These are phyloP conservation scores for Limnothrissa miodon DNA, from an alignment of 2,113 vertebrate species.

Conservation along the genomic window DNA sequence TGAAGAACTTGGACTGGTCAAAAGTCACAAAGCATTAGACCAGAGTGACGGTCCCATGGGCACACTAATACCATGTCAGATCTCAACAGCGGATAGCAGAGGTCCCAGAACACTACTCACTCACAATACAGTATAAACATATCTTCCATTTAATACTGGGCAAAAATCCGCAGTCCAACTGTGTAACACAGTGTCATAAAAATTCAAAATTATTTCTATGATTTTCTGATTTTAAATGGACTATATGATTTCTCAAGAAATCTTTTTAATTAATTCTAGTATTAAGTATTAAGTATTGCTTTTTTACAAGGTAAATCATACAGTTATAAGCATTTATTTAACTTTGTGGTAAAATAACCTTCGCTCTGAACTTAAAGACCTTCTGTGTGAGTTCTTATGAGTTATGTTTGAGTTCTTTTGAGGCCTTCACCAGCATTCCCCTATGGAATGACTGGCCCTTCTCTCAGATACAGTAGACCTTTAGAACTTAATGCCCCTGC, in stretches of 20 bases:
- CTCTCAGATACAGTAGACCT: neutral
- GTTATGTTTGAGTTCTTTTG: too few relatives aligned
- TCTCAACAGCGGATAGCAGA: neutral
- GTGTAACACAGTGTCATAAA: neutral
- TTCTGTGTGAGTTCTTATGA: too few relatives aligned
- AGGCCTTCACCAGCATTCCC: neutral
- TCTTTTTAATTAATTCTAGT: too few relatives aligned
- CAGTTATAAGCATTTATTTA: too few relatives aligned
- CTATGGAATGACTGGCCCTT: neutral
- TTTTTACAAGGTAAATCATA: too few relatives aligned
- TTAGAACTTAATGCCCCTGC: neutral
- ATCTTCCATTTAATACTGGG: neutral
- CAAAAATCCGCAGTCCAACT: too few relatives aligned
- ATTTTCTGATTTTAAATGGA: too few relatives aligned
- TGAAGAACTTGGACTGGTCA: neutral
- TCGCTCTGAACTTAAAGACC: too few relatives aligned
- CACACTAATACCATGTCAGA: neutral
- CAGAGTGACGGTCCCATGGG: neutral
- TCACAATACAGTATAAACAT: neutral
- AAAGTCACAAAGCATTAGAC: neutral
- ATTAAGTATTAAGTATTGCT: too few relatives aligned
- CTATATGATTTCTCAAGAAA: too few relatives aligned
- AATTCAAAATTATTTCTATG: too few relatives aligned
- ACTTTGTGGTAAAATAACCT: too few relatives aligned
- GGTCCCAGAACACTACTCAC: neutral